phyloP scores from a whole-genome alignment of 2,113 vertebrate species.

The Rafetus swinhoei region DNA sequence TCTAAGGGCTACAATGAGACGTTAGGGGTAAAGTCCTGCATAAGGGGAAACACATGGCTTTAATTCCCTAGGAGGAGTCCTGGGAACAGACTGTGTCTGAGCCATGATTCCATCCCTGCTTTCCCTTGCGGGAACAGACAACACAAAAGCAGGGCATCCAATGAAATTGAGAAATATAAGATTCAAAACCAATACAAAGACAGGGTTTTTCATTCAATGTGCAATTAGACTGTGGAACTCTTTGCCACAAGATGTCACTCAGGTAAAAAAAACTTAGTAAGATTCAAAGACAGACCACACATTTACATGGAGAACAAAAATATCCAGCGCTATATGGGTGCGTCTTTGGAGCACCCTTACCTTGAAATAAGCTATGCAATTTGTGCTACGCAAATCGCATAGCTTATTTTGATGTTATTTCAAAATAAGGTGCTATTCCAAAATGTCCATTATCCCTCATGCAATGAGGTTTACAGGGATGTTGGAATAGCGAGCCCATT shows the following conservation, averaged over 20 bases:
- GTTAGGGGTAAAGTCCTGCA: not conserved
- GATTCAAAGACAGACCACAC: not conserved
- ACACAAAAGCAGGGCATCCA: not conserved
- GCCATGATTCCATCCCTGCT: not conserved
- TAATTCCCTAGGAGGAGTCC: not conserved
- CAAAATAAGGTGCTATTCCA: no score
- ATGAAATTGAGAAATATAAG: not conserved
- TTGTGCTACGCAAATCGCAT: no score
- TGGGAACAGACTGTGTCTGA: not conserved
- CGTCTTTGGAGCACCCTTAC: no score
- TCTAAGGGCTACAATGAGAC: not conserved
- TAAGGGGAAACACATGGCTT: not conserved
- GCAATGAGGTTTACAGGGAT: no score
- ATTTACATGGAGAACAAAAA: accelerated
- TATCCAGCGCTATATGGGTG: not conserved
- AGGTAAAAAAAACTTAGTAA: not conserved
- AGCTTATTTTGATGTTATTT: no score
- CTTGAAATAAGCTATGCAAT: no score
- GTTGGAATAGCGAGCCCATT: no score
- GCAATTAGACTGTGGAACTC: accelerated
- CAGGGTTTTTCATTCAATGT: not conserved
- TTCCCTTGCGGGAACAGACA: not conserved
- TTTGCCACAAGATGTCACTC: not conserved
- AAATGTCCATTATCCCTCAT: no score
- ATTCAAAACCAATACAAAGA: not conserved